phyloP scores from a whole-genome alignment of 92 coral and sea anemone genomes.

The Zoanthus solanderi region DNA sequence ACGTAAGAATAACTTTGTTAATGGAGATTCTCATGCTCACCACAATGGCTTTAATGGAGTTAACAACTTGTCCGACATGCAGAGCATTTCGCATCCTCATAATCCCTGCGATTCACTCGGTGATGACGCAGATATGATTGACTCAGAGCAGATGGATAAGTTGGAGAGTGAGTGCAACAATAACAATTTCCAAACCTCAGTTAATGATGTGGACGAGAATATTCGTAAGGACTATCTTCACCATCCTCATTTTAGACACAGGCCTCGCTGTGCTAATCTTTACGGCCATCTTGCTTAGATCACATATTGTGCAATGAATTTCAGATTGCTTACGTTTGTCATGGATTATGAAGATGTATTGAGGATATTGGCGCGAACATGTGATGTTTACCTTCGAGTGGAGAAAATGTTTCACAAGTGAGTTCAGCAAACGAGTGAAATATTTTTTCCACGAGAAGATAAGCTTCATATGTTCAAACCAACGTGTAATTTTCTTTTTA shows the following conservation, averaged over 20 bases:
- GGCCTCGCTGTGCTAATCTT: constrained; percentile 58
- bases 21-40: neutral
- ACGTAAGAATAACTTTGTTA: neutral
- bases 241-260: constrained; percentile 57
- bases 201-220: constrained; percentile 8
- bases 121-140: constrained; percentile 34
- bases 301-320: no score
- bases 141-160: neutral
- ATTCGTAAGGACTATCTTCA: neutral
- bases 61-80: neutral
- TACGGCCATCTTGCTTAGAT: constrained; percentile 68
- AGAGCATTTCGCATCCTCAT: neutral
- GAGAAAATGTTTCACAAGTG: no score
- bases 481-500: no score
- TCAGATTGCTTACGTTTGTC: no score
- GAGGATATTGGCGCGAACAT: no score
- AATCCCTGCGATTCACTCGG: neutral
- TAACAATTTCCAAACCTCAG: neutral
- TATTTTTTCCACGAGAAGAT: no score
- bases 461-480: no score
- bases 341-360: no score
- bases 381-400: no score
- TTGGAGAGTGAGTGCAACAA: neutral
- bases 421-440: no score
- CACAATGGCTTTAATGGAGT: constrained; percentile 22